phyloP scores from a whole-genome alignment of 2,113 vertebrate species.

The Gymnorhina tibicen region DNA sequence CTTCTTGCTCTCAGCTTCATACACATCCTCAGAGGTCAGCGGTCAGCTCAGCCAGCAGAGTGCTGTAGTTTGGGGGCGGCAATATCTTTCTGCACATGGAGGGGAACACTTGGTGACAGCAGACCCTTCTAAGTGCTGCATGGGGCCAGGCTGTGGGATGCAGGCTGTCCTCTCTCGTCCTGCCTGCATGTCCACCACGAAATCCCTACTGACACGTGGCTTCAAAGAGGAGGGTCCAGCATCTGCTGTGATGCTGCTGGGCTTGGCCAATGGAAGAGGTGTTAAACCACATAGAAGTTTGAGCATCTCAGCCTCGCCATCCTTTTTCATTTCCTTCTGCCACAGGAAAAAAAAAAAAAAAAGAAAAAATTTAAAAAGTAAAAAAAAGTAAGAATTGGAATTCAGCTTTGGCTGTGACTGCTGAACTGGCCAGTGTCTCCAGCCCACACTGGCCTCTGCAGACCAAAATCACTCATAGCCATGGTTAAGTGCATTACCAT shows the following conservation, averaged over 20 bases:
- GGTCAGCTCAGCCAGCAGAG: not conserved
- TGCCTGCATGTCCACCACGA: not conserved
- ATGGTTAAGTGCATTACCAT: not conserved
- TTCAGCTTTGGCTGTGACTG: not conserved
- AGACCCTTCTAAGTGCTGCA: not conserved
- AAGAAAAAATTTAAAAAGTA: too few species aligned
- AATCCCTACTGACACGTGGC: not conserved
- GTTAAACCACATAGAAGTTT: not conserved
- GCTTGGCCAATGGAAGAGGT: not conserved
- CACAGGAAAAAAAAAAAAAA: not conserved
- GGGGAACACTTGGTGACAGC: rapidly evolving
- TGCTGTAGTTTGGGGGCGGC: rapidly evolving
- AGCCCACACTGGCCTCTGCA: not conserved
- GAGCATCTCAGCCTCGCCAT: not conserved
- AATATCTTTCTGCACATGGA: rapidly evolving
- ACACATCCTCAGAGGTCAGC: not conserved
- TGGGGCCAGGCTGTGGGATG: not conserved
- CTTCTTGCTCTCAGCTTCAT: not conserved
- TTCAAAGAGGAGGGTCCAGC: not conserved
- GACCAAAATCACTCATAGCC: not conserved
- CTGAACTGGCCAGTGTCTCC: not conserved
- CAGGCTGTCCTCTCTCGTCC: not conserved
- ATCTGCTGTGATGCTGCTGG: not conserved
- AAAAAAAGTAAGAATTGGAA: not conserved
- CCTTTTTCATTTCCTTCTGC: not conserved